Conservation (phyloP, 2,888 invertebrate species). For the Nomada lathburiana region DNA sequence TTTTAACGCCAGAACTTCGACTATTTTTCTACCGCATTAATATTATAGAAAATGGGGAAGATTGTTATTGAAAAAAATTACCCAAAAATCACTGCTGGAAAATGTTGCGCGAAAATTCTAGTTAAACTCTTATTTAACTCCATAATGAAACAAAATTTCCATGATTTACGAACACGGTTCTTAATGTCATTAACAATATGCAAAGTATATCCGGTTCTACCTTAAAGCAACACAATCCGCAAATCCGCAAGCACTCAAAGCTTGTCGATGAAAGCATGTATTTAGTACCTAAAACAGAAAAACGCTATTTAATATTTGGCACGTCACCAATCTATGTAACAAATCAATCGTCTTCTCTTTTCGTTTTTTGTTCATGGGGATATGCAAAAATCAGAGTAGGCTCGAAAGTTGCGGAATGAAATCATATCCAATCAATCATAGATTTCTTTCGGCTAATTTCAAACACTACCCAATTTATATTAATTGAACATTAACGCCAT, state of each 20-base stretch:
- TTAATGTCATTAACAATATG: background rate
- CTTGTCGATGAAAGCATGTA: conserved; percentile 29
- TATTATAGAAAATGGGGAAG: background rate
- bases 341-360: background rate
- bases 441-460: background rate
- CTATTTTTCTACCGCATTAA: background rate
- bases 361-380: conserved; percentile 1
- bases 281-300: background rate
- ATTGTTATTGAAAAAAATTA: background rate
- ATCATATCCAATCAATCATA: background rate
- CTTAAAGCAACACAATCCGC: conserved; percentile 1
- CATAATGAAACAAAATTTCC: no score
- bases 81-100: no score
- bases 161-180: background rate
- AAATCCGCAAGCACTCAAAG: conserved; percentile 6
- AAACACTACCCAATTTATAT: background rate
- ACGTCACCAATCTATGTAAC: conserved; percentile 19
- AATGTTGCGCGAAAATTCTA: no score
- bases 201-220: background rate
- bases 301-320: conserved; percentile 23
- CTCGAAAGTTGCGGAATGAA: background rate
- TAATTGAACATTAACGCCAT: background rate
- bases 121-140: no score
- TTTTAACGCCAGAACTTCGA: conserved; percentile 1
- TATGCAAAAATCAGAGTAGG: background rate